Base-by-base conservation (phyloP, 1,140 invertebrate genomes). In the Aphidius gifuensis region DNA sequence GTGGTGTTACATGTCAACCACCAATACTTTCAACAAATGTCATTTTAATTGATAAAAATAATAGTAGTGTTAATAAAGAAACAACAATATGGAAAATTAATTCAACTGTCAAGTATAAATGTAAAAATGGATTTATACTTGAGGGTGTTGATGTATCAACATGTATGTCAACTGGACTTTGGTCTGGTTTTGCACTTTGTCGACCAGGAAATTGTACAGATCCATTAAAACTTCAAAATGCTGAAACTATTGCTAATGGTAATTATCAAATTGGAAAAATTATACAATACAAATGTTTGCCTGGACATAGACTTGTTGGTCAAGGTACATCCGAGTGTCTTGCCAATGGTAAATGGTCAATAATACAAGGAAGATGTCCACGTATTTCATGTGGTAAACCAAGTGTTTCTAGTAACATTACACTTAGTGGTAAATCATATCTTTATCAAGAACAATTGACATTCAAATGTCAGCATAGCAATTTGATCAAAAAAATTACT, bases 261-360 rank as follows among this genome's bases (percentile, higher is more conserved):
- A 38, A 8, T 45, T 81, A 80, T 65, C 68, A 67, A 38, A 79
- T 80, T 64, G 82, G 78, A 11, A 74, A 78, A 62, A 74, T 76
- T 56, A 70, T 82, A n/a, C 74, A 64, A 32, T 85, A 83, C 65
- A 64, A 74, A 47, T 86, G 85, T 67, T 60, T 73, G 9, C 69
- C 76, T 9, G 84, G 84, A 1, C 84, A 82, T 63, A 70, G 70
- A 64, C 69, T 81, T 47, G 74, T 77, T 50, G 85, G 85, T 0
- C 81, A 85, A 67, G 66, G 81, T 55, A 71, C 67, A 45, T 66
- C 80, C 5, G 72, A 72, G 8, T 88, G 87, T 74, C 69, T 79
- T 9, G 63, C 77, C 5, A 80, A 75, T 63, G 79, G 81, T 23
- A 80, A 74, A 32, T 88, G 87, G 87, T 82, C 82, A 4, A 67